Evolutionary conservation across 2,113 vertebrate species (phyloP).

Genomic region (Amia ocellicauda): DNA sequence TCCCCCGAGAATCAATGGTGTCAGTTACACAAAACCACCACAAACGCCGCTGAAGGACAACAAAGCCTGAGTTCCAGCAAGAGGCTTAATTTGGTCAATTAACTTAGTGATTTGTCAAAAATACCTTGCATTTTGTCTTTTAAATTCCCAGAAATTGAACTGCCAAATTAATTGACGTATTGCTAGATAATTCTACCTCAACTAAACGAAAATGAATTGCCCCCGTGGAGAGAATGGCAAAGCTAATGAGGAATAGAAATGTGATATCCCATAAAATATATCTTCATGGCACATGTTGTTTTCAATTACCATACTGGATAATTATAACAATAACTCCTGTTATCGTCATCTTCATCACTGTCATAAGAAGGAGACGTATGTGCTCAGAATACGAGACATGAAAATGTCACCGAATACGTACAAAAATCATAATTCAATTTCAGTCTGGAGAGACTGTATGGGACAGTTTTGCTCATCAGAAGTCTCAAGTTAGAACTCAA

Average conservation of each 20-base stretch:
- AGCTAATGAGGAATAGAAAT: not conserved
- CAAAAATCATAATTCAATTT: not conserved
- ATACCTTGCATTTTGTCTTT: not conserved
- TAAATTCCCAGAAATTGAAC: not conserved
- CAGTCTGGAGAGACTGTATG: too few species aligned
- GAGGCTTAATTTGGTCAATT: not conserved
- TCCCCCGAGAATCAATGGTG: not conserved
- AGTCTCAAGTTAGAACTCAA: too few species aligned
- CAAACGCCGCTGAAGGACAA: not conserved
- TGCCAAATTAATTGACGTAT: conserved; percentile 8
- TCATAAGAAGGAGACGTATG: not conserved
- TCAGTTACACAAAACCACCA: not conserved
- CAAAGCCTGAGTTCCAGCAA: not conserved
- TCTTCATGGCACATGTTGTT: not conserved
- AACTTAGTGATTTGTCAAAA: conserved; percentile 14
- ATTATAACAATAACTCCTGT: conserved; percentile 6
- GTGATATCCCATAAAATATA: not conserved
- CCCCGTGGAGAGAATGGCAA: not conserved
- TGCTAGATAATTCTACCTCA: conserved; percentile 5
- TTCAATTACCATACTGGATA: not conserved
- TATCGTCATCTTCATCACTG: conserved; percentile 2
- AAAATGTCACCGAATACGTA: not conserved
- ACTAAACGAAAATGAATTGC: conserved; percentile 15
- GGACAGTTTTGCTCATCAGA: too few species aligned
- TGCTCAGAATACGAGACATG: not conserved